These are phyloP conservation scores for Pegoplata infirma DNA, from an alignment of 2,888 invertebrate species.

Conservation along the genomic window DNA sequence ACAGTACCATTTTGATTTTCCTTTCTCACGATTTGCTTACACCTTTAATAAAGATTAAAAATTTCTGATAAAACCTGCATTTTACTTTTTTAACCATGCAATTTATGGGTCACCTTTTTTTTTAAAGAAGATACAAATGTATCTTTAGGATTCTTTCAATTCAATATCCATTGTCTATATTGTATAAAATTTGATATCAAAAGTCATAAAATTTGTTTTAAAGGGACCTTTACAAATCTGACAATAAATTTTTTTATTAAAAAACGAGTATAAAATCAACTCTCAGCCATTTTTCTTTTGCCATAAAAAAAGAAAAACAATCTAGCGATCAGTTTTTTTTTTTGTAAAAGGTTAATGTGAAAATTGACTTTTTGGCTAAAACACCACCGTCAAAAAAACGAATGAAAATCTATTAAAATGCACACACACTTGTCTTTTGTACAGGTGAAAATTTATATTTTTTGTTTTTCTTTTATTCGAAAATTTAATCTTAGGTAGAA, in stretches of 20 bases:
- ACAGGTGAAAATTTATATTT: conserved; percentile 51
- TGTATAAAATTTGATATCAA: conserved; percentile 55
- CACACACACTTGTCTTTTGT: conserved; percentile 58
- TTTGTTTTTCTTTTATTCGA: not conserved
- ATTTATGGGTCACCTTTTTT: conserved; percentile 57
- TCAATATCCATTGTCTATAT: conserved; percentile 22
- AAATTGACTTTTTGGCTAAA: conserved; percentile 62
- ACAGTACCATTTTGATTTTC: not conserved
- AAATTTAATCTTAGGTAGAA: conserved; percentile 37
- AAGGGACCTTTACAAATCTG: conserved; percentile 46
- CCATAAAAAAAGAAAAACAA: conserved; percentile 23
- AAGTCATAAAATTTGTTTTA: conserved; percentile 55
- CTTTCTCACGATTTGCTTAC: conserved; percentile 39
- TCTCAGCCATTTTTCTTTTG: conserved; percentile 27
- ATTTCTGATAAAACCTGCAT: conserved; percentile 57
- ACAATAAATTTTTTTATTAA: not conserved
- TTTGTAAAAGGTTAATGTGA: conserved; percentile 43
- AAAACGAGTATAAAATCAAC: conserved; percentile 10
- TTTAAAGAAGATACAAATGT: conserved; percentile 27
- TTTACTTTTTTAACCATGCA: conserved; percentile 40
- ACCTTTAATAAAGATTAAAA: conserved; percentile 37
- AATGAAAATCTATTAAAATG: conserved; percentile 30
- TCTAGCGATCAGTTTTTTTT: not conserved
- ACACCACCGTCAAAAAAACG: conserved; percentile 37
- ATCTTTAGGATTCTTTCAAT: conserved; percentile 21